Evolutionary conservation across 2,113 vertebrate genomes (phyloP).

Genomic region (Scalopus aquaticus): DNA sequence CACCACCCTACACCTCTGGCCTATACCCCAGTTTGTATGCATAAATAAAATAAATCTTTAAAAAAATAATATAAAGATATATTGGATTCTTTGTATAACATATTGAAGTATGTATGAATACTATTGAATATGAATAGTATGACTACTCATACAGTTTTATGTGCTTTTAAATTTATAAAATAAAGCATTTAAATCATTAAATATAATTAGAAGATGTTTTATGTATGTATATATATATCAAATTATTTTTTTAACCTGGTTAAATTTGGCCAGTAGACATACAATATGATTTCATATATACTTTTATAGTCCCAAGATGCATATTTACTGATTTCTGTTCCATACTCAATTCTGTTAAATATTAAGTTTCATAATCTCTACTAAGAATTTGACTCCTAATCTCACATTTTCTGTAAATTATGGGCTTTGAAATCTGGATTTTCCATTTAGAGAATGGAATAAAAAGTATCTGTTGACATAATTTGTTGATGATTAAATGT

Average conservation of each 20-base stretch:
- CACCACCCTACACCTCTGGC: too few species aligned
- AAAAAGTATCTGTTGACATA: not conserved
- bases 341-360: not conserved
- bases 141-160: not conserved
- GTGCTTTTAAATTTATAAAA: not conserved
- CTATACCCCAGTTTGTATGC: too few species aligned
- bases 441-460: not conserved
- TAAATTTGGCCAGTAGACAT: not conserved
- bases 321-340: not conserved
- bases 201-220: not conserved
- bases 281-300: not conserved
- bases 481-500: not conserved
- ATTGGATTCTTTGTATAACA: not conserved
- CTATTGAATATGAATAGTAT: too few species aligned
- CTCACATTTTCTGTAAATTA: not conserved
- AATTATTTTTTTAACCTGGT: not conserved
- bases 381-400: not conserved
- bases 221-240: not conserved
- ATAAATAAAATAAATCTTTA: too few species aligned
- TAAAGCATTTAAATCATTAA: not conserved
- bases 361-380: not conserved
- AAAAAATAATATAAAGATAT: not conserved
- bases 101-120: not conserved
- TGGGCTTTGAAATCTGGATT: not conserved
- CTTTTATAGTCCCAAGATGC: not conserved